Evolutionary conservation across 2,113 vertebrate species (phyloP).

Genomic region (Ophthalmolycus amberensis): DNA sequence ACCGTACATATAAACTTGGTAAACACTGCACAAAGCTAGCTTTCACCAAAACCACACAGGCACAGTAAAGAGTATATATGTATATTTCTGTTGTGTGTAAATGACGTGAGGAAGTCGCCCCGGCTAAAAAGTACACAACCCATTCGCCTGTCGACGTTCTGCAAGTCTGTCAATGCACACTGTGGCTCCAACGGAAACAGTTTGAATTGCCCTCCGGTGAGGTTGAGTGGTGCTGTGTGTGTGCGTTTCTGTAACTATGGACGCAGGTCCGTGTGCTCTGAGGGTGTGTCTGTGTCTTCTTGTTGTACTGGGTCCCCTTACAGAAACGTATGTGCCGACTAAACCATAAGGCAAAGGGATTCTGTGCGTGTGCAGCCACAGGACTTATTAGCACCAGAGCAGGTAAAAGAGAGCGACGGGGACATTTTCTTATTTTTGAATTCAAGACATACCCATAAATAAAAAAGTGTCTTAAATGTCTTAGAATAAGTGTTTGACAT

Average conservation of each 20-base stretch:
- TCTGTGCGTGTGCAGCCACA: slow-evolving; percentile 33
- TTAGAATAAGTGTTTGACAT: background rate
- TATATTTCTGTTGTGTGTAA: slow-evolving; percentile 29
- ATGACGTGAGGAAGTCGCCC: slow-evolving; percentile 41
- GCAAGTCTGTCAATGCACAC: background rate
- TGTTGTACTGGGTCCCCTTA: slow-evolving; percentile 17
- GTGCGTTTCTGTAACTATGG: slow-evolving; percentile 35
- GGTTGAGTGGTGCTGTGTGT: slow-evolving; percentile 26
- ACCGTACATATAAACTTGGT: slow-evolving; percentile 34
- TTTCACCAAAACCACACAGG: slow-evolving; percentile 68
- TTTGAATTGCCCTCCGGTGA: slow-evolving; percentile 4
- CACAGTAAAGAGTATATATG: slow-evolving; percentile 58
- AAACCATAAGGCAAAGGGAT: slow-evolving; percentile 61
- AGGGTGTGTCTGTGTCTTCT: slow-evolving; percentile 18
- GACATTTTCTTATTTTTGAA: slow-evolving; percentile 14
- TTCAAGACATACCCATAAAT: background rate
- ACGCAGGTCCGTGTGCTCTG: slow-evolving; percentile 49
- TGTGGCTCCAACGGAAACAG: slow-evolving; percentile 6
- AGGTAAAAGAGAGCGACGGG: slow-evolving; percentile 23
- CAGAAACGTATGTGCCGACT: slow-evolving; percentile 17
- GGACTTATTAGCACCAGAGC: slow-evolving; percentile 60
- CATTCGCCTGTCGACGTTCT: slow-evolving; percentile 15
- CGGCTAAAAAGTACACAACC: slow-evolving; percentile 23
- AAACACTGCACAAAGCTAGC: slow-evolving; percentile 71
- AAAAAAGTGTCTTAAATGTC: background rate